Evolutionary conservation across 2,113 vertebrate species (phyloP).

Genomic region (Halichoerus grypus): DNA sequence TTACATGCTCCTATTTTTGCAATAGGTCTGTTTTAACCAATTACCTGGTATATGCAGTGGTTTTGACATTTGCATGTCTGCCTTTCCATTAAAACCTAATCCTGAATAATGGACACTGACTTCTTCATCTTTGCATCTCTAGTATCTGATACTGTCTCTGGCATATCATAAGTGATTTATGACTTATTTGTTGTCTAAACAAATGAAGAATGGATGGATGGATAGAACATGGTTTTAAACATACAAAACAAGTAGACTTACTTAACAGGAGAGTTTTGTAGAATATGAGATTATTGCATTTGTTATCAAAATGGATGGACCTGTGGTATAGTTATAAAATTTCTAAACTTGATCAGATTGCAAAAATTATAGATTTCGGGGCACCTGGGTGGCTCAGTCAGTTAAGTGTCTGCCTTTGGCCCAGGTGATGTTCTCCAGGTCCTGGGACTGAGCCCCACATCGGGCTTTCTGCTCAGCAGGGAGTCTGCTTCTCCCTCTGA

Average conservation of each 20-base stretch:
- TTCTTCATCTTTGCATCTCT: neutral
- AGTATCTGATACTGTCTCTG: neutral
- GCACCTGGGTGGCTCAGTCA: too few relatives aligned
- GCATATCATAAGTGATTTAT: neutral
- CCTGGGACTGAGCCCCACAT: too few relatives aligned
- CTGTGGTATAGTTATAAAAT: neutral
- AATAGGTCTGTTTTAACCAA: neutral
- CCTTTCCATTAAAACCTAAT: neutral
- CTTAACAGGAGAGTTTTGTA: neutral
- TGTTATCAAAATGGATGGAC: neutral
- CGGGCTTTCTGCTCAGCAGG: too few relatives aligned
- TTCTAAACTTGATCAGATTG: neutral
- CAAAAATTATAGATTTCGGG: neutral
- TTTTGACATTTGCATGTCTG: neutral
- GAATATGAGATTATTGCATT: neutral
- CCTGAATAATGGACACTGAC: neutral
- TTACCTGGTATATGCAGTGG: neutral
- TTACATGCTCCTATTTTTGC: neutral
- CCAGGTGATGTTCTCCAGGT: too few relatives aligned
- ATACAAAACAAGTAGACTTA: neutral
- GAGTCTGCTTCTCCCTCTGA: too few relatives aligned
- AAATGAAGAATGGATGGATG: neutral
- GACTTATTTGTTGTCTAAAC: neutral
- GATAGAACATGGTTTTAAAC: neutral
- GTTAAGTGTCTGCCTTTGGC: too few relatives aligned